Percentiles rank a stretch among this genome's conserved stretches.
Conservation (phyloP, 2,888 invertebrate species). For the Mesoligia furuncula region DNA sequence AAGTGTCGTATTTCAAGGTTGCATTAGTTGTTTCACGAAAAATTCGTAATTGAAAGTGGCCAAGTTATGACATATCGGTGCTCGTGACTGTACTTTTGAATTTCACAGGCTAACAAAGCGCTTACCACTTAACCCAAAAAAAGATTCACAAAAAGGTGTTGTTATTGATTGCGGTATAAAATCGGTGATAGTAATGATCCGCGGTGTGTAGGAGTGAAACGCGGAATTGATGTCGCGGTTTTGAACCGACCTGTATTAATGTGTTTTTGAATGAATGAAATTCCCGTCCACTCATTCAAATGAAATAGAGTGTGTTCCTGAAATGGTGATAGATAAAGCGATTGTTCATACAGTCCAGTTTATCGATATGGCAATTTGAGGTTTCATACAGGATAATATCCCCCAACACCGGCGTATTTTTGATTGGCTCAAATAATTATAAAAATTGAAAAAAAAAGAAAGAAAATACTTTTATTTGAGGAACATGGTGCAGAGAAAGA, state of each 20-base stretch:
- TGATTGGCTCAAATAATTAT: neutral
- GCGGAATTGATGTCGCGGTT: slow-evolving; percentile 51
- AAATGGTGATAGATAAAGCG: slow-evolving; percentile 9
- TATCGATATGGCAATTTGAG: neutral
- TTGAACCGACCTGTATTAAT: slow-evolving; percentile 26
- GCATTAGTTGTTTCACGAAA: no score
- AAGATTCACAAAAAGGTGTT: slow-evolving; percentile 38
- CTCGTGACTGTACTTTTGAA: no score
- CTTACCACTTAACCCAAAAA: neutral
- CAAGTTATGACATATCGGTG: no score
- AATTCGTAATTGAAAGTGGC: no score
- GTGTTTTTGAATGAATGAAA: slow-evolving; percentile 49
- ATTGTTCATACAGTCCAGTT: neutral
- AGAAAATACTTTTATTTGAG: no score
- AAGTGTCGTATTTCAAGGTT: no score
- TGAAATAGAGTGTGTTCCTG: slow-evolving; percentile 18
- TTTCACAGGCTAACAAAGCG: no score
- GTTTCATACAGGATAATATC: neutral
- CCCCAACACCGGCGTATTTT: neutral
- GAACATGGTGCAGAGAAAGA: no score
- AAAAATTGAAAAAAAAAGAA: no score
- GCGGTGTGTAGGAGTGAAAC: slow-evolving; percentile 30
- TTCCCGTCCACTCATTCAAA: slow-evolving; percentile 34
- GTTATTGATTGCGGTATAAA: slow-evolving; percentile 31
- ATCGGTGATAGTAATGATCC: slow-evolving; percentile 44